phyloP scores from a whole-genome alignment of 2,113 vertebrate genomes.

The Maccullochella peelii region DNA sequence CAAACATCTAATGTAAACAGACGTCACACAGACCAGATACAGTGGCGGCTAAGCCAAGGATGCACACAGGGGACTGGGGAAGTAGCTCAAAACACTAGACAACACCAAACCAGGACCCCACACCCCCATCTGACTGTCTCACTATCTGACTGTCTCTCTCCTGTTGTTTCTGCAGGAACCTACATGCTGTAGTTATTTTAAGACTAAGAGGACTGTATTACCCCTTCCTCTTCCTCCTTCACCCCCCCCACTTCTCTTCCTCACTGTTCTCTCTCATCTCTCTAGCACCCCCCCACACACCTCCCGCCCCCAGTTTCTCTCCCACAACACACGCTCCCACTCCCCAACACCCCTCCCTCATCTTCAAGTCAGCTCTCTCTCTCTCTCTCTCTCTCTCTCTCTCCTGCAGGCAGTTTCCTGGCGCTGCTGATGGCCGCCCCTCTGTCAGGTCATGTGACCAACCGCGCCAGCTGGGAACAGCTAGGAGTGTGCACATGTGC shows the following conservation, averaged over 20 bases:
- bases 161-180: constrained; percentile 76
- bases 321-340: constrained; percentile 57
- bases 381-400: constrained; percentile 50
- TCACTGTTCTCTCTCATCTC: constrained; percentile 60
- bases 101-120: constrained; percentile 64
- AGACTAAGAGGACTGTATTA: constrained; percentile 76
- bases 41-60: constrained; percentile 71
- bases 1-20: constrained; percentile 73
- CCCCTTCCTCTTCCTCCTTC: constrained; percentile 69
- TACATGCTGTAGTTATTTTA: constrained; percentile 82
- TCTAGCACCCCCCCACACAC: constrained; percentile 35
- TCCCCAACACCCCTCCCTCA: constrained; percentile 63
- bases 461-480: constrained; percentile 81
- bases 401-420: constrained; percentile 82
- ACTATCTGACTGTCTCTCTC: constrained; percentile 52
- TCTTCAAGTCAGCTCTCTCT: constrained; percentile 64
- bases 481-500: constrained; percentile 66
- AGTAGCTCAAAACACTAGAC: constrained; percentile 67
- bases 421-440: constrained; percentile 78
- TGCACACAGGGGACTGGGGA: constrained; percentile 66
- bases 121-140: constrained; percentile 54
- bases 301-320: constrained; percentile 52
- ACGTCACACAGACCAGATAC: constrained; percentile 74
- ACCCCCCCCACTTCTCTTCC: constrained; percentile 48
- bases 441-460: constrained; percentile 82